phyloP scores from a whole-genome alignment of 2,113 vertebrate species.

The Galbula dea region DNA sequence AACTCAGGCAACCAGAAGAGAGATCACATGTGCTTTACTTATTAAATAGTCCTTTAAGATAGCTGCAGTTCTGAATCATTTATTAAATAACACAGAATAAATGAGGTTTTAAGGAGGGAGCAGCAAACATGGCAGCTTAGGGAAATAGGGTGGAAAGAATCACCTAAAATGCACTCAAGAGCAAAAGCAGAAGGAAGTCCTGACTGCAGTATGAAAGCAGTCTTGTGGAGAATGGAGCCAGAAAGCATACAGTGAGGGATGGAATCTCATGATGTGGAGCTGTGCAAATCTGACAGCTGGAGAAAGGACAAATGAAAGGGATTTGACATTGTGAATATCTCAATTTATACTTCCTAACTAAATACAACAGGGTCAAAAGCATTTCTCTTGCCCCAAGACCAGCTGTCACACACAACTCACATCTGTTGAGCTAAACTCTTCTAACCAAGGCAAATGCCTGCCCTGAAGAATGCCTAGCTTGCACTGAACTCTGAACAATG shows the following conservation, averaged over 20 bases:
- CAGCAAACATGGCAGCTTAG: not conserved
- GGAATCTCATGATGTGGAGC: not conserved
- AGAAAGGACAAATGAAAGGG: not conserved
- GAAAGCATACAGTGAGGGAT: accelerated
- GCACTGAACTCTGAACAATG: not conserved
- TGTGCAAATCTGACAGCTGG: not conserved
- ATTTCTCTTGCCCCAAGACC: not conserved
- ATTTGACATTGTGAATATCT: not conserved
- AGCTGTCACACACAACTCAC: not conserved
- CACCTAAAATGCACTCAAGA: not conserved
- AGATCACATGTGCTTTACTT: not conserved
- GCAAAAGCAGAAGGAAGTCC: not conserved
- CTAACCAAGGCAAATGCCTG: not conserved
- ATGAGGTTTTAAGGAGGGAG: not conserved
- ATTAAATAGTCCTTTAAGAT: not conserved
- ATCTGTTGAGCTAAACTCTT: not conserved
- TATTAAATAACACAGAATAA: not conserved
- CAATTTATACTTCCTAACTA: not conserved
- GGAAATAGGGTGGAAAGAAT: slow-evolving; percentile 3
- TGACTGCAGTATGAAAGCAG: not conserved
- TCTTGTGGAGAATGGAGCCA: not conserved
- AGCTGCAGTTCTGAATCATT: not conserved
- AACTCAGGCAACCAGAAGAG: not conserved
- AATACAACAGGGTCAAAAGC: not conserved
- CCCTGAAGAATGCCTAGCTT: not conserved